These are phyloP conservation scores for Mantis religiosa DNA, from an alignment of 2,888 invertebrate genomes.

Conservation along the genomic window DNA sequence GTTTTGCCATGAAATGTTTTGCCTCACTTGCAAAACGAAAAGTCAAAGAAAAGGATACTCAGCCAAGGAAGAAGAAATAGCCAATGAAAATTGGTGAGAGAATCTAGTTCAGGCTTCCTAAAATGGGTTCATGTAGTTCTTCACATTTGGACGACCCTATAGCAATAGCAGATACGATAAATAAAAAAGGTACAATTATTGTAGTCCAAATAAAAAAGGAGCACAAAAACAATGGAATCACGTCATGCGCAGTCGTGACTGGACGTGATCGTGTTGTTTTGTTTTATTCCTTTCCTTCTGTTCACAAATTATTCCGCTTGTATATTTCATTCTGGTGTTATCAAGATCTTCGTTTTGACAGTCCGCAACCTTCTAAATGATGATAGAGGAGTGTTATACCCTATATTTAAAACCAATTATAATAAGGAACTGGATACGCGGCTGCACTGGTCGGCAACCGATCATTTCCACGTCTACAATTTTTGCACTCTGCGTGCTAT, in stretches of 20 bases:
- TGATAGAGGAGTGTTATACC: neutral
- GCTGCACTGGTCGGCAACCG: neutral
- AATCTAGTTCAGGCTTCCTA: neutral
- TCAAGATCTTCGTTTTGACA: neutral
- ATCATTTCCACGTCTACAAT: neutral
- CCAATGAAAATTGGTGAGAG: neutral
- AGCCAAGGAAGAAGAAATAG: neutral
- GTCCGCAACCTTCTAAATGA: neutral
- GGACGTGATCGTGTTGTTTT: neutral
- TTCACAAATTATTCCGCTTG: neutral
- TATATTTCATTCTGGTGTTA: neutral
- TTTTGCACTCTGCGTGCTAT: neutral
- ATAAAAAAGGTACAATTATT: neutral
- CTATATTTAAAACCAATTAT: slow-evolving; percentile 9
- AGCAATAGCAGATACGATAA: neutral
- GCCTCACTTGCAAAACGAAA: neutral
- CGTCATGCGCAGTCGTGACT: neutral
- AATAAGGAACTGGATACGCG: neutral
- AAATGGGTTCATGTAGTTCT: neutral
- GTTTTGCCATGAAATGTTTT: neutral
- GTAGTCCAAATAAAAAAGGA: neutral
- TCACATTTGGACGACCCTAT: neutral
- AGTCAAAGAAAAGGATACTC: neutral
- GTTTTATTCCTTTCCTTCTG: neutral
- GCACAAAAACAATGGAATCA: neutral